Evolutionary conservation across 2,797 vertebrate species (phyloP).

Genomic region (Arnoldichthys spilopterus): DNA sequence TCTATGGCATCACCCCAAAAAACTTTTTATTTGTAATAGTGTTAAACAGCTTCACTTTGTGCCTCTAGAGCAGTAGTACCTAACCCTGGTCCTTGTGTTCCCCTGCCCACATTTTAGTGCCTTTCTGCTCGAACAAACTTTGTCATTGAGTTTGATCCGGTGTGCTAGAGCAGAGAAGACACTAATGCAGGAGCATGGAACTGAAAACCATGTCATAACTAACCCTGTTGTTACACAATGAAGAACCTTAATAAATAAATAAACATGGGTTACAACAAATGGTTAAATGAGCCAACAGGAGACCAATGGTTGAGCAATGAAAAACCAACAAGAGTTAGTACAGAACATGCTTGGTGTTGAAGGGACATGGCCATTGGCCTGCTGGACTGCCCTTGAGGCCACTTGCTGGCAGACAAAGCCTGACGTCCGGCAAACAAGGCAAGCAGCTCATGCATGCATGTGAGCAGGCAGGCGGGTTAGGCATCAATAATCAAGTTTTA

Average conservation of each 20-base stretch:
- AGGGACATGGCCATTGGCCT: slow-evolving; percentile 40
- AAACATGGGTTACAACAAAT: slow-evolving; percentile 7
- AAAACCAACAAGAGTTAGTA: slow-evolving; percentile 68
- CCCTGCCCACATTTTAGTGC: background rate
- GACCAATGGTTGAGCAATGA: slow-evolving; percentile 10
- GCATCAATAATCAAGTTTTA: slow-evolving; percentile 67
- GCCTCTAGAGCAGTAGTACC: background rate
- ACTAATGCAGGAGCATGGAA: too few relatives aligned
- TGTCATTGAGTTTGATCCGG: too few relatives aligned
- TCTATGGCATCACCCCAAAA: background rate
- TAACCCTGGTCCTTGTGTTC: too few relatives aligned
- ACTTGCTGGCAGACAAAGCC: slow-evolving; percentile 54
- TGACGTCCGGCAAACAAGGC: slow-evolving; percentile 80
- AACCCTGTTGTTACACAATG: background rate
- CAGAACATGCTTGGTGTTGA: slow-evolving; percentile 87
- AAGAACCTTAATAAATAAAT: slow-evolving; percentile 10
- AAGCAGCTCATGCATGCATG: slow-evolving; percentile 92
- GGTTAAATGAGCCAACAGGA: slow-evolving; percentile 55
- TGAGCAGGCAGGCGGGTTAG: slow-evolving; percentile 89
- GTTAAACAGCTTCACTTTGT: background rate
- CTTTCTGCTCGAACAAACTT: background rate
- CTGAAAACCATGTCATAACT: background rate
- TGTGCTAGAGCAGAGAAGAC: too few relatives aligned
- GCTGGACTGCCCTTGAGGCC: background rate
- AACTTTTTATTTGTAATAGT: background rate